Evolutionary conservation across 2,113 vertebrate species (phyloP).

Genomic region (Argyrosomus japonicus): DNA sequence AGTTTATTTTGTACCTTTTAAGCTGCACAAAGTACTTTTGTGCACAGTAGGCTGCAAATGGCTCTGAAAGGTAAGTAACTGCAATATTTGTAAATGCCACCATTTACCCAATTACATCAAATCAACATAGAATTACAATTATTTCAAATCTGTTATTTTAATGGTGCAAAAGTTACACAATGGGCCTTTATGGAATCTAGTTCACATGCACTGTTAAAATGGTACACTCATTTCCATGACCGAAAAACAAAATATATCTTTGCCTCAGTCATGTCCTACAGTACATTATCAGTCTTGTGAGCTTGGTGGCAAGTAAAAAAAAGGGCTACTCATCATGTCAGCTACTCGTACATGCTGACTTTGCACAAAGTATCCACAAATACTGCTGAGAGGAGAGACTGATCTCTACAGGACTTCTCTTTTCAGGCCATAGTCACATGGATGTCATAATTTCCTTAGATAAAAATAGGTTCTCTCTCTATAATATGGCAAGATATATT

Average conservation of each 20-base stretch:
- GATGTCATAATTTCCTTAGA: too few species aligned
- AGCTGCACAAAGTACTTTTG: not conserved
- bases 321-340: not conserved
- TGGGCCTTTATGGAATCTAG: not conserved
- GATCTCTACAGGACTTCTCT: not conserved
- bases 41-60: constrained; percentile 12
- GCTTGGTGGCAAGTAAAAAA: not conserved
- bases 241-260: not conserved
- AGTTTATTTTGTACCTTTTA: not conserved
- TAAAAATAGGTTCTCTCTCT: too few species aligned
- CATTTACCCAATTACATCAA: too few species aligned
- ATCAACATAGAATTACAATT: too few species aligned
- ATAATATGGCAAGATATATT: too few species aligned
- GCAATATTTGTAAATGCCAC: not conserved
- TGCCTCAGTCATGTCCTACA: not conserved
- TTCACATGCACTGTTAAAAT: not conserved
- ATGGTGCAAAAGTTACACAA: too few species aligned
- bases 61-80: not conserved
- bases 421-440: not conserved
- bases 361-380: not conserved
- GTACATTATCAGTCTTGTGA: not conserved
- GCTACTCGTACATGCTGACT: not conserved
- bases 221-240: not conserved
- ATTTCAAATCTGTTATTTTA: too few species aligned
- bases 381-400: not conserved